Percentiles rank a stretch among this genome's conserved stretches.
phyloP scores from a whole-genome alignment of 1,140 invertebrate genomes.

The Drosophila teissieri region DNA sequence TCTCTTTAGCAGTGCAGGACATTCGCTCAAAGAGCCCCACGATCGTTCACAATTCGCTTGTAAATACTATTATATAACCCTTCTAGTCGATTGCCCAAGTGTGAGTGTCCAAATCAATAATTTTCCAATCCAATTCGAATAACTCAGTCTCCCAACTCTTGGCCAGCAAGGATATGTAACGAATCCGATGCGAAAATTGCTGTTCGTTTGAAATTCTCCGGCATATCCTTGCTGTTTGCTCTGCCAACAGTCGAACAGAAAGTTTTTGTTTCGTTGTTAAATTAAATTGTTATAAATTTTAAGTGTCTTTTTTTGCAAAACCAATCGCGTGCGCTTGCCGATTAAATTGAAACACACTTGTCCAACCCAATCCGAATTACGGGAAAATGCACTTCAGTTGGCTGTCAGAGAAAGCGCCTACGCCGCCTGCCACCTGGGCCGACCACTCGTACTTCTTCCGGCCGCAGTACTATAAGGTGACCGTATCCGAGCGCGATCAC shows the following conservation, averaged over 20 bases:
- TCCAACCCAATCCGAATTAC: slow-evolving; percentile 30
- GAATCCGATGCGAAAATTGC: neutral
- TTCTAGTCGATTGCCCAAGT: slow-evolving; percentile 30
- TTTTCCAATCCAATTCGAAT: slow-evolving; percentile 24
- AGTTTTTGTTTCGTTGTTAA: slow-evolving; percentile 61
- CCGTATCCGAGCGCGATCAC: slow-evolving; percentile 87
- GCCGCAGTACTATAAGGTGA: slow-evolving; percentile 85
- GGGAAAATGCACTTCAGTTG: slow-evolving; percentile 84
- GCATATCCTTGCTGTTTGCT: slow-evolving; percentile 63
- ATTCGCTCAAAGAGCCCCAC: slow-evolving; percentile 5
- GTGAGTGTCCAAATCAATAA: slow-evolving; percentile 46
- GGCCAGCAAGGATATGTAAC: slow-evolving; percentile 52
- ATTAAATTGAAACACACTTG: slow-evolving; percentile 8
- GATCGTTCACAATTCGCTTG: neutral
- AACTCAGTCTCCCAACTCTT: slow-evolving; percentile 3
- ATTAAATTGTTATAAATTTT: slow-evolving; percentile 84
- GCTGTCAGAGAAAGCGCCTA: slow-evolving; percentile 71
- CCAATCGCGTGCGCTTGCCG: slow-evolving; percentile 16
- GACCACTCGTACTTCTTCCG: slow-evolving; percentile 85
- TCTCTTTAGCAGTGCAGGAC: slow-evolving; percentile 39
- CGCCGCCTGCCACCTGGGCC: slow-evolving; percentile 84
- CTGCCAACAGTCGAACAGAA: slow-evolving; percentile 13
- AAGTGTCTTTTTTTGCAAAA: slow-evolving; percentile 84
- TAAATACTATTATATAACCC: slow-evolving; percentile 55
- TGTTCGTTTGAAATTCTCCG: neutral